phyloP scores from a whole-genome alignment of 2,113 vertebrate species.

The Platycercus adscitus region DNA sequence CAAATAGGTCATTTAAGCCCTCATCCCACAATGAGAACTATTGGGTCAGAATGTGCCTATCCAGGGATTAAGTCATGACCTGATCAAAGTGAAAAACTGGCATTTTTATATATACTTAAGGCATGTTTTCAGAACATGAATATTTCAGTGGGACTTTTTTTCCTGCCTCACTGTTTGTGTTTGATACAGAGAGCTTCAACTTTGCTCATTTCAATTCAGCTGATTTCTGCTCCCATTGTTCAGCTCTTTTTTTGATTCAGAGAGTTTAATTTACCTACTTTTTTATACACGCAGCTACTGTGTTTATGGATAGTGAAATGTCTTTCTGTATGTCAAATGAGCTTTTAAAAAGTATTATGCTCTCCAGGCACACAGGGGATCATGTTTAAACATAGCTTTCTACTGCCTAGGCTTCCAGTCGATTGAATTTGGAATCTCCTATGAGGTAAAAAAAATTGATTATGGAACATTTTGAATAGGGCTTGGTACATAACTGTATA shows the following conservation, averaged over 20 bases:
- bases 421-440: constrained; percentile 72
- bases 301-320: constrained; percentile 54
- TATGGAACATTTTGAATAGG: constrained; percentile 59
- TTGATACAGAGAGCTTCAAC: constrained; percentile 9
- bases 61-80: constrained; percentile 45
- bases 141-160: constrained; percentile 42
- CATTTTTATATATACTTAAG: constrained; percentile 4
- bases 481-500: constrained; percentile 34
- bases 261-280: constrained; percentile 48
- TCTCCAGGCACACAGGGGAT: constrained; percentile 57
- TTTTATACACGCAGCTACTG: constrained; percentile 58
- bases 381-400: constrained; percentile 77
- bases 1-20: constrained; percentile 61
- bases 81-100: constrained; percentile 44
- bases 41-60: constrained; percentile 51
- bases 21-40: constrained; percentile 24
- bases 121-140: constrained; percentile 32
- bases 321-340: constrained; percentile 63
- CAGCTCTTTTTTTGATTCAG: constrained; percentile 62
- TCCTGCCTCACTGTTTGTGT: not conserved
- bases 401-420: constrained; percentile 44
- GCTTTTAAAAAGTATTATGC: constrained; percentile 67
- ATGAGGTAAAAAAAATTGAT: constrained; percentile 67
- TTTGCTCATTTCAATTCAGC: constrained; percentile 30
- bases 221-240: not conserved